These are phyloP conservation scores for Leptobrachium leishanense DNA, from an alignment of 2,113 vertebrate genomes.

Conservation along the genomic window DNA sequence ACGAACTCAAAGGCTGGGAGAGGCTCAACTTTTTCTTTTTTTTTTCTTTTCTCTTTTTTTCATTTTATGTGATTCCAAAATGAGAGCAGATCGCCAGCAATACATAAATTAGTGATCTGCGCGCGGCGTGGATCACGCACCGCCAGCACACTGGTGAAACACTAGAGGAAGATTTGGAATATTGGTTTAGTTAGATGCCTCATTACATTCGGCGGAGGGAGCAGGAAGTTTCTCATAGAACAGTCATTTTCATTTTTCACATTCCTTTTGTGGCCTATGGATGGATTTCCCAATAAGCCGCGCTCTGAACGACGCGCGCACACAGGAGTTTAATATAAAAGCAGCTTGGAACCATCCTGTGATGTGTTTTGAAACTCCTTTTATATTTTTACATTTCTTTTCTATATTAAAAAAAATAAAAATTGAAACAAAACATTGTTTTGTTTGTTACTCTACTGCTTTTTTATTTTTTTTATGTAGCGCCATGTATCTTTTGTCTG, in stretches of 20 bases:
- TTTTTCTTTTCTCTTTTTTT: background rate
- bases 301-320: background rate
- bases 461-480: no score
- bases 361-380: background rate
- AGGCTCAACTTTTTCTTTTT: background rate
- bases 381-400: background rate
- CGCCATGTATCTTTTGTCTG: no score
- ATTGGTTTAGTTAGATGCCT: constrained; percentile 10
- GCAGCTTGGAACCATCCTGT: background rate
- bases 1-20: constrained; percentile 29
- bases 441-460: no score
- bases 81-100: constrained; percentile 27
- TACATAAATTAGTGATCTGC: constrained; percentile 36
- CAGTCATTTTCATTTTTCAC: background rate
- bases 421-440: no score
- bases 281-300: background rate
- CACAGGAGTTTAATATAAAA: background rate
- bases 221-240: constrained; percentile 32
- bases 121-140: constrained; percentile 1
- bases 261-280: constrained; percentile 1
- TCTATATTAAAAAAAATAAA: background rate
- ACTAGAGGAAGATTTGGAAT: constrained; percentile 12
- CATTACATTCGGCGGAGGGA: constrained; percentile 6
- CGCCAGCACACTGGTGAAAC: constrained; percentile 25
- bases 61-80: constrained; percentile 42